Evolutionary conservation across 2,113 vertebrate genomes (phyloP).

Genomic region (Microtus pennsylvanicus): DNA sequence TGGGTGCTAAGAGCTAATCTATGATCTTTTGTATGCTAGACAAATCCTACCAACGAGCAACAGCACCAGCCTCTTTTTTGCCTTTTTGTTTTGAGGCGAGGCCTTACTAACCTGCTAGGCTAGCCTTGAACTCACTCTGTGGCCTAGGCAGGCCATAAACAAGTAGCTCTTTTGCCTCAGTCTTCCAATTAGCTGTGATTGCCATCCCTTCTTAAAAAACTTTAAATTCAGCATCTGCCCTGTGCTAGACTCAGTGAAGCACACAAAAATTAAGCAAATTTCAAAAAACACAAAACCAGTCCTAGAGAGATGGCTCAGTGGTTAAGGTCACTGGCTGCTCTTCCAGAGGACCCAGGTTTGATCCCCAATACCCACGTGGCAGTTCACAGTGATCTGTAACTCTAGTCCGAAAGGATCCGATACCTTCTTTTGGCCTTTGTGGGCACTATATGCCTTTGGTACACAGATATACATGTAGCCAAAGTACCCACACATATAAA

Average conservation of each 20-base stretch:
- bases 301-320: not conserved
- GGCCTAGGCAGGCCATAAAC: not conserved
- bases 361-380: not conserved
- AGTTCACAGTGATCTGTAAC: not conserved
- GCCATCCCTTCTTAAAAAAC: not conserved
- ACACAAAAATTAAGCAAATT: not conserved
- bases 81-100: not conserved
- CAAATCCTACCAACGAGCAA: not conserved
- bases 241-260: not conserved
- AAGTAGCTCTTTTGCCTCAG: not conserved
- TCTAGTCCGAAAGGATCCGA: not conserved
- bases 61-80: too few species aligned
- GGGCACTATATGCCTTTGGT: not conserved
- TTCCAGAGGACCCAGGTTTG: not conserved
- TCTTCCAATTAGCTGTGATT: not conserved
- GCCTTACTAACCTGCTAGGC: not conserved
- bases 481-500: not conserved
- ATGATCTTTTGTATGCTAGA: not conserved
- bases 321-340: not conserved
- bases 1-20: not conserved
- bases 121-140: not conserved
- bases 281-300: not conserved
- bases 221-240: slow-evolving; percentile 34
- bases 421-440: not conserved
- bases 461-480: not conserved